These are phyloP conservation scores for Eufriesea mexicana DNA, from an alignment of 1,140 invertebrate genomes.

Conservation along the genomic window DNA sequence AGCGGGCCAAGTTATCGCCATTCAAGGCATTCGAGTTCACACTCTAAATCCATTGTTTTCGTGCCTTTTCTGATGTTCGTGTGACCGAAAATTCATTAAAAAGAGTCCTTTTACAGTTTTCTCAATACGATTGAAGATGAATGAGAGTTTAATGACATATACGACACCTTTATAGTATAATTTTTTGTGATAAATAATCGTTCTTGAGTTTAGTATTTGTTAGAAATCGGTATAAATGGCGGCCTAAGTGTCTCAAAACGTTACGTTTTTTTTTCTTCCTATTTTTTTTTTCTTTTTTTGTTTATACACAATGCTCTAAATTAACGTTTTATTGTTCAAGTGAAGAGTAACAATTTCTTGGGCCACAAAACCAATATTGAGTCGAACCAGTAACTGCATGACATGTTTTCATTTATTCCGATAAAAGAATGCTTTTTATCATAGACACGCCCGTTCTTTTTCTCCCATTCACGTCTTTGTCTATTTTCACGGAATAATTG, in stretches of 20 bases:
- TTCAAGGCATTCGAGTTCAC: not conserved
- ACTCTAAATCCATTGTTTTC: not conserved
- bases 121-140: not conserved
- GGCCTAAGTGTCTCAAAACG: not conserved
- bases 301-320: no score
- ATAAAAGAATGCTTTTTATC: not conserved
- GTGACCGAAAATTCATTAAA: not conserved
- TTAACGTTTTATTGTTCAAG: not conserved
- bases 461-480: not conserved
- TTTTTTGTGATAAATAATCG: not conserved
- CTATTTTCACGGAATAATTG: not conserved
- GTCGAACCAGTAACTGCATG: not conserved
- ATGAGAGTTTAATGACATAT: not conserved
- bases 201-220: not conserved
- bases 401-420: not conserved
- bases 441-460: constrained; percentile 18
- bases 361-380: constrained; percentile 14
- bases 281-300: not conserved
- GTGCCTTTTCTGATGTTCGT: not conserved
- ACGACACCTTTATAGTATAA: no score
- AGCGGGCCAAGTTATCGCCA: not conserved
- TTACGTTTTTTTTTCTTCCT: not conserved
- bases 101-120: not conserved
- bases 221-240: not conserved
- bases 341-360: constrained; percentile 12